Conservation (phyloP, 2,888 invertebrate genomes). For the Osmoderma eremita region DNA sequence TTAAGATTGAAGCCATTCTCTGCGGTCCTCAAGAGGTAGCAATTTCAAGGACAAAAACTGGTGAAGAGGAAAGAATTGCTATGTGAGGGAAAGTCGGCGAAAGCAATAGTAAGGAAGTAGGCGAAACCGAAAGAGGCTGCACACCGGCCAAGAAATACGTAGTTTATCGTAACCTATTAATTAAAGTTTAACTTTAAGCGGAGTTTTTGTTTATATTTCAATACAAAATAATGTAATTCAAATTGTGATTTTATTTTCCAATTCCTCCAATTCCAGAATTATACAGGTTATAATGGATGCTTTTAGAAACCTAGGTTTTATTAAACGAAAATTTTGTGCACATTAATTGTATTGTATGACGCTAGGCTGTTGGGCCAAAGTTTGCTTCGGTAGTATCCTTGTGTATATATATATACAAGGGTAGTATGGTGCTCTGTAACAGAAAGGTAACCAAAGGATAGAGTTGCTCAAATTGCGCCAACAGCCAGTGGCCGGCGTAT, state of each 20-base stretch:
- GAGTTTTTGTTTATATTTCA: constrained; percentile 33
- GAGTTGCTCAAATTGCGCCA: too few relatives aligned
- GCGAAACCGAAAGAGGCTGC: constrained; percentile 43
- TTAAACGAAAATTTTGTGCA: too few relatives aligned
- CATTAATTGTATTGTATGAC: too few relatives aligned
- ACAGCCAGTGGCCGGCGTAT: too few relatives aligned
- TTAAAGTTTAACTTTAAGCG: constrained; percentile 26
- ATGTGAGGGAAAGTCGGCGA: constrained; percentile 64
- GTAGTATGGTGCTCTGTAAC: too few relatives aligned
- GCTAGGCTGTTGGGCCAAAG: too few relatives aligned
- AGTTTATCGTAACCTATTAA: constrained; percentile 2
- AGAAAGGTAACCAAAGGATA: too few relatives aligned
- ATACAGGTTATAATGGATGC: too few relatives aligned
- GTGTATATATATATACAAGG: too few relatives aligned
- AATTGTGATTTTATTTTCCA: background rate
- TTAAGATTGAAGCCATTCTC: constrained; percentile 94
- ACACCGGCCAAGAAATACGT: constrained; percentile 38
- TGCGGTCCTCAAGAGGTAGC: constrained; percentile 87
- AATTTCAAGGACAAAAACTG: constrained; percentile 67
- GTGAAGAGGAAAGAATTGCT: constrained; percentile 66
- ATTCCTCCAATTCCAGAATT: too few relatives aligned
- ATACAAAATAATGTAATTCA: constrained; percentile 26
- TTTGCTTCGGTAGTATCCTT: too few relatives aligned
- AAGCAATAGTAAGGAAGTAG: constrained; percentile 41
- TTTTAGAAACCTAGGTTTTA: too few relatives aligned